phyloP scores from a whole-genome alignment of 2,113 vertebrate genomes.

The Anolis sagrei region DNA sequence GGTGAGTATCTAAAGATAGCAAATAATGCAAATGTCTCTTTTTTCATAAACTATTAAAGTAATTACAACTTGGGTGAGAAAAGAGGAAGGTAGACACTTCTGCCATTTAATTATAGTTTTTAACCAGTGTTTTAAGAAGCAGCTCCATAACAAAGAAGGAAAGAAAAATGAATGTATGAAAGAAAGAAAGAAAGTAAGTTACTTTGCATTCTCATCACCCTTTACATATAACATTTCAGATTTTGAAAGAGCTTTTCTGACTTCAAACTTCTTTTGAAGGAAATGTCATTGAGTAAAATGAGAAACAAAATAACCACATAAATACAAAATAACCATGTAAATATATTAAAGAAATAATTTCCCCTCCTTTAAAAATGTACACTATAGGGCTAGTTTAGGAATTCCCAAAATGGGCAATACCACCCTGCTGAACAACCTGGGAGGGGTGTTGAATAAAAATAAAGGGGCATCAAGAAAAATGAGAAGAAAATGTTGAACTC shows the following conservation, averaged over 20 bases:
- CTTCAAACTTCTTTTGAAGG: conserved; percentile 40
- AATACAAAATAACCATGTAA: conserved; percentile 26
- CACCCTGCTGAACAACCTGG: too few relatives aligned
- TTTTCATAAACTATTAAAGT: conserved; percentile 66
- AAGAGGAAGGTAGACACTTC: conserved; percentile 49
- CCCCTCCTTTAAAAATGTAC: conserved; percentile 50
- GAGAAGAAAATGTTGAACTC: too few relatives aligned
- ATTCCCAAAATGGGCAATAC: too few relatives aligned
- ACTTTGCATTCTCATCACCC: conserved; percentile 45
- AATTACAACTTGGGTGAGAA: conserved; percentile 65
- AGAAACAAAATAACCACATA: conserved; percentile 50
- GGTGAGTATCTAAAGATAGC: conserved; percentile 71
- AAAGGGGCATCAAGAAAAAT: too few relatives aligned
- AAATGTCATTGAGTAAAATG: conserved; percentile 55
- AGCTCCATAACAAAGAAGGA: conserved; percentile 31
- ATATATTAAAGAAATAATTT: conserved; percentile 54
- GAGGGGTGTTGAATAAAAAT: too few relatives aligned
- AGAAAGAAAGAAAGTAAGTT: conserved; percentile 29
- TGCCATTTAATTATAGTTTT: conserved; percentile 56
- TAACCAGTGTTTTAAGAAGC: conserved; percentile 50
- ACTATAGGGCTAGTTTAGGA: conserved; percentile 4
- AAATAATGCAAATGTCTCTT: conserved; percentile 72
- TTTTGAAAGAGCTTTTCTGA: conserved; percentile 51
- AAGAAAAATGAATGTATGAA: background rate
- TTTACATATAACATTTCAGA: conserved; percentile 53